Percentiles rank a stretch among this genome's conserved stretches.
Evolutionary conservation across 2,113 vertebrate species (phyloP).

Genomic region (Lutjanus erythropterus): DNA sequence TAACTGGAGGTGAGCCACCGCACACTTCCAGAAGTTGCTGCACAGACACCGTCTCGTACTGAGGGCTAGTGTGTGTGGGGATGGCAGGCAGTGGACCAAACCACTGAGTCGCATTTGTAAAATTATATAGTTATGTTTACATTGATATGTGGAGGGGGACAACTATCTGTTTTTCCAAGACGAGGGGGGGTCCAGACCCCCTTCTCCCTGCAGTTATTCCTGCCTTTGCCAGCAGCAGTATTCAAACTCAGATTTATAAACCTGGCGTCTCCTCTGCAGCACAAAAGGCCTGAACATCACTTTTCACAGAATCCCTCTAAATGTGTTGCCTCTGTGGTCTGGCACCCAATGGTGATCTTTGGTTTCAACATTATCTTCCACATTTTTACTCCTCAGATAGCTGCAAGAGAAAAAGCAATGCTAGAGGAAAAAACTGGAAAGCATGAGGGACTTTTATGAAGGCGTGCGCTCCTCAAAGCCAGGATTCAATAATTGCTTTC

Average conservation of each 20-base stretch:
- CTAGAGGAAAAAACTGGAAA: slow-evolving; percentile 60
- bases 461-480: slow-evolving; percentile 72
- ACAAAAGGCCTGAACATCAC: slow-evolving; percentile 31
- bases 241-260: slow-evolving; percentile 51
- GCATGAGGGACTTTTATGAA: slow-evolving; percentile 72
- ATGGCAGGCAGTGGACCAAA: too few relatives aligned
- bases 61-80: too few relatives aligned
- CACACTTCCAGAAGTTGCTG: too few relatives aligned
- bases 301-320: slow-evolving; percentile 42
- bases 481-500: slow-evolving; percentile 81
- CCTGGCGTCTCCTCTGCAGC: slow-evolving; percentile 36
- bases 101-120: too few relatives aligned
- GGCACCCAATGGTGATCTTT: slow-evolving; percentile 58
- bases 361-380: slow-evolving; percentile 60
- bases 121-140: too few relatives aligned
- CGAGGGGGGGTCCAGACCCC: too few relatives aligned
- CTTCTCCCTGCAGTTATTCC: too few relatives aligned
- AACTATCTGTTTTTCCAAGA: too few relatives aligned
- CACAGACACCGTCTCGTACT: too few relatives aligned
- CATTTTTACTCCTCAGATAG: slow-evolving; percentile 53
- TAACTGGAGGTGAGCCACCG: too few relatives aligned
- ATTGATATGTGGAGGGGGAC: too few relatives aligned
- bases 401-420: slow-evolving; percentile 51
- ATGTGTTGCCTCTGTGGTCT: slow-evolving; percentile 59
- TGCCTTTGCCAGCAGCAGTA: slow-evolving; percentile 13